Conservation (phyloP, 2,888 invertebrate genomes). For the Xylocampa areola region DNA sequence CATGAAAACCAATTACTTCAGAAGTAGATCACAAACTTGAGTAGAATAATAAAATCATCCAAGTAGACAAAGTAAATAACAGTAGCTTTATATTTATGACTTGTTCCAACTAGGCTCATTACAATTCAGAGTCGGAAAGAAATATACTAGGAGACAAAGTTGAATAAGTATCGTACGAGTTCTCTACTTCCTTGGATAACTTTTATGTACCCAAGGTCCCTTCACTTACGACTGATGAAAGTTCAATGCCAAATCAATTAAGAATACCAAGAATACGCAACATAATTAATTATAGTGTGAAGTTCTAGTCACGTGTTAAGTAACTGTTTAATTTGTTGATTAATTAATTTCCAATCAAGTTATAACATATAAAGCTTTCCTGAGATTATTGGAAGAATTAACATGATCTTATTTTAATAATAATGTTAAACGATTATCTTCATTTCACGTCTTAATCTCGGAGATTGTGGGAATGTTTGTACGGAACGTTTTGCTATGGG, state of each 20-base stretch:
- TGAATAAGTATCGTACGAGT: constrained; percentile 29
- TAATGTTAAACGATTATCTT: too few species aligned
- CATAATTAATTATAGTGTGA: constrained; percentile 8
- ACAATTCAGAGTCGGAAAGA: constrained; percentile 32
- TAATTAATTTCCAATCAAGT: too few species aligned
- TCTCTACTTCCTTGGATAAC: constrained; percentile 26
- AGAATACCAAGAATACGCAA: neutral
- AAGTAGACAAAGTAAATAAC: constrained; percentile 11
- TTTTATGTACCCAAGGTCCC: constrained; percentile 20
- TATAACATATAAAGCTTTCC: too few species aligned
- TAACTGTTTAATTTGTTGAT: neutral
- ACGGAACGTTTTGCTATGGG: too few species aligned
- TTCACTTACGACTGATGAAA: constrained; percentile 1
- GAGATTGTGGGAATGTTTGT: too few species aligned
- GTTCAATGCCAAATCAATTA: constrained; percentile 21
- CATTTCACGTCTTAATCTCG: too few species aligned
- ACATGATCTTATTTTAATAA: too few species aligned
- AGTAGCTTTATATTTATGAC: constrained; percentile 32
- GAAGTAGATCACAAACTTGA: constrained; percentile 24
- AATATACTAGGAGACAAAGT: constrained; percentile 34
- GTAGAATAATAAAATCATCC: constrained; percentile 42
- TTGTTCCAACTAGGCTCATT: constrained; percentile 39
- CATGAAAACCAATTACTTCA: constrained; percentile 19
- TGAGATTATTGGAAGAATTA: too few species aligned
- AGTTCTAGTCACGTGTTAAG: neutral